Evolutionary conservation across 2,888 invertebrate species (phyloP).

Genomic region (Pollenia amentaria): DNA sequence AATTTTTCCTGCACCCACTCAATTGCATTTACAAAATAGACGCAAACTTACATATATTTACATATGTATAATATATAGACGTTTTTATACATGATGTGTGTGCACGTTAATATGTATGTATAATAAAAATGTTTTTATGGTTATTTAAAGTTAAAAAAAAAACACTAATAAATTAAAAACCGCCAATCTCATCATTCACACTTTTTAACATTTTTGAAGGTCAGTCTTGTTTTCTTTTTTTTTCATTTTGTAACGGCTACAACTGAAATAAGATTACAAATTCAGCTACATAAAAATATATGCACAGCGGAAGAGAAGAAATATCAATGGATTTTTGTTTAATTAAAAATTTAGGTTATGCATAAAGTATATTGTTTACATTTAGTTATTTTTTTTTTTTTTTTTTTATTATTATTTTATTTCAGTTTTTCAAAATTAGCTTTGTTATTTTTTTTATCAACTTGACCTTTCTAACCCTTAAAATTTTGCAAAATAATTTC

Average conservation of each 20-base stretch:
- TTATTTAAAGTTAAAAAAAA: slow-evolving; percentile 49
- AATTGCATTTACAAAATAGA: too few relatives aligned
- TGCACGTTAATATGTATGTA: neutral
- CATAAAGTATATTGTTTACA: neutral
- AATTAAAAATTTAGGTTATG: too few relatives aligned
- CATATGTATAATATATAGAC: neutral
- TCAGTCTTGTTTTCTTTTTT: slow-evolving; percentile 49
- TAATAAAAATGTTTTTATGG: slow-evolving; percentile 51
- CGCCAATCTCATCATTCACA: slow-evolving; percentile 31
- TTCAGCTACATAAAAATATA: neutral
- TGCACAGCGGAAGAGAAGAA: slow-evolving; percentile 17
- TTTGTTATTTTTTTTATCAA: too few relatives aligned
- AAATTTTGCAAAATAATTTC: too few relatives aligned
- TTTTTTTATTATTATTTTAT: too few relatives aligned
- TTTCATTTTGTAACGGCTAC: slow-evolving; percentile 32
- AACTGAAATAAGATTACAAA: neutral
- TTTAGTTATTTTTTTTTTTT: neutral
- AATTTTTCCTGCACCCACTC: too few relatives aligned
- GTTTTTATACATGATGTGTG: neutral
- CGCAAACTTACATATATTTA: neutral
- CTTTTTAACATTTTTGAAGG: slow-evolving; percentile 54
- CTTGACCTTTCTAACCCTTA: too few relatives aligned
- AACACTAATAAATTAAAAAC: slow-evolving; percentile 6
- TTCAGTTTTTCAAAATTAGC: too few relatives aligned
- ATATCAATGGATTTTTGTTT: neutral